Conservation (phyloP, 2,113 vertebrate genomes). For the Eubucco bourcierii region DNA sequence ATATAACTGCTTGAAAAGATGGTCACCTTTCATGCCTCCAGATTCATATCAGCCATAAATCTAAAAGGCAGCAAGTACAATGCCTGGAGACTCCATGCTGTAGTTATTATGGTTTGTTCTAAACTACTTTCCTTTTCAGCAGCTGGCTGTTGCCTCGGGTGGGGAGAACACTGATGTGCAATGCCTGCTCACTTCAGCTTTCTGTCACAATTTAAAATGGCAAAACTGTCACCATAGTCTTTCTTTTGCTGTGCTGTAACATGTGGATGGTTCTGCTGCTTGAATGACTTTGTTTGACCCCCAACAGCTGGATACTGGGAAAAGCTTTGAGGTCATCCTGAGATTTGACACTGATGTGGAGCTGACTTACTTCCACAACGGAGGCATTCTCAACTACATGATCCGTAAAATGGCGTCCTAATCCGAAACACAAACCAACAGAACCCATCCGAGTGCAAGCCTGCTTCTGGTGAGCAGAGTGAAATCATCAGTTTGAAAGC, state of each 20-base stretch:
- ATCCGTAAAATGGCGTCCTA: conserved; percentile 90
- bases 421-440: background rate
- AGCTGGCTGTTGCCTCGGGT: background rate
- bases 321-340: conserved; percentile 86
- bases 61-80: background rate
- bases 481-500: background rate
- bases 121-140: background rate
- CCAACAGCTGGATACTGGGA: conserved; percentile 88
- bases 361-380: conserved; percentile 89
- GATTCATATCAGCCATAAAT: background rate
- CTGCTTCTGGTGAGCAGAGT: background rate
- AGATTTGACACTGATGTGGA: conserved; percentile 97
- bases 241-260: background rate
- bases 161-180: background rate
- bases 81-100: background rate
- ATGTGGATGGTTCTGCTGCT: background rate
- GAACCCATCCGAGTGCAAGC: background rate
- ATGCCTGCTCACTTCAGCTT: background rate
- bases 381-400: conserved; percentile 99
- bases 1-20: background rate
- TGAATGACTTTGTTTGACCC: background rate
- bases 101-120: background rate
- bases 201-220: background rate
- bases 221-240: background rate
- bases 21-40: background rate